Conservation (phyloP, 2,113 vertebrate species). For the Corydoras sp. region DNA sequence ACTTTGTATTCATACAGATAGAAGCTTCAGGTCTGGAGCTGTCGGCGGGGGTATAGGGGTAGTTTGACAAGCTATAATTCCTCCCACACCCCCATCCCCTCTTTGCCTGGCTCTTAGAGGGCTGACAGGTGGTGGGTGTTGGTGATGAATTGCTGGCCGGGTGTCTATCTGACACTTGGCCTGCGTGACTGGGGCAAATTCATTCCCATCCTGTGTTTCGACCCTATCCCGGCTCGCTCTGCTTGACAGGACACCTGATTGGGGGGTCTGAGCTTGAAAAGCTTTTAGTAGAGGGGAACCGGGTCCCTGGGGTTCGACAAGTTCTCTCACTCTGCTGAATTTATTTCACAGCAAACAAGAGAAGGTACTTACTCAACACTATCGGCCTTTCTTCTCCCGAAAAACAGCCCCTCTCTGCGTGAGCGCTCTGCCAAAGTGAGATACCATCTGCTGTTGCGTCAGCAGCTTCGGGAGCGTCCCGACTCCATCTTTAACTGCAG, state of each 20-base stretch:
- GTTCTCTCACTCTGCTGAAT: conserved; percentile 37
- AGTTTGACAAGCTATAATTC: conserved; percentile 25
- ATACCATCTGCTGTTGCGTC: conserved; percentile 25
- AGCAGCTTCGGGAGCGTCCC: conserved; percentile 7
- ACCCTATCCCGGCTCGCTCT: conserved; percentile 15
- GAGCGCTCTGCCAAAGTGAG: neutral
- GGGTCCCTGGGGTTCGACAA: conserved; percentile 17
- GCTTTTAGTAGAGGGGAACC: conserved; percentile 13
- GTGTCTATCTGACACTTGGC: conserved; percentile 50
- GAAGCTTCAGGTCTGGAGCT: too few species aligned
- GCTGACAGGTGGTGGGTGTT: conserved; percentile 49
- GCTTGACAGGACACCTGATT: conserved; percentile 37
- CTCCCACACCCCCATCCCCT: neutral
- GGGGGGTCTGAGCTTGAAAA: conserved; percentile 18
- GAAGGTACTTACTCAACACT: conserved; percentile 5
- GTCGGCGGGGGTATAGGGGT: conserved; percentile 9
- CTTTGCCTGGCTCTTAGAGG: neutral
- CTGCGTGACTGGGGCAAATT: conserved; percentile 58
- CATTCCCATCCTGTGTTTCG: conserved; percentile 45
- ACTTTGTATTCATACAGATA: too few species aligned
- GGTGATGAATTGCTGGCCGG: conserved; percentile 60
- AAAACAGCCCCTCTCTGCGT: neutral
- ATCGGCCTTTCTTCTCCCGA: neutral
- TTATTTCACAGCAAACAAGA: conserved; percentile 17
- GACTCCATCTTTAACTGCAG: conserved; percentile 25